Percentiles rank a stretch among this genome's conserved stretches.
Conservation (phyloP, 2,797 vertebrate species). For the Amniataba percoides region DNA sequence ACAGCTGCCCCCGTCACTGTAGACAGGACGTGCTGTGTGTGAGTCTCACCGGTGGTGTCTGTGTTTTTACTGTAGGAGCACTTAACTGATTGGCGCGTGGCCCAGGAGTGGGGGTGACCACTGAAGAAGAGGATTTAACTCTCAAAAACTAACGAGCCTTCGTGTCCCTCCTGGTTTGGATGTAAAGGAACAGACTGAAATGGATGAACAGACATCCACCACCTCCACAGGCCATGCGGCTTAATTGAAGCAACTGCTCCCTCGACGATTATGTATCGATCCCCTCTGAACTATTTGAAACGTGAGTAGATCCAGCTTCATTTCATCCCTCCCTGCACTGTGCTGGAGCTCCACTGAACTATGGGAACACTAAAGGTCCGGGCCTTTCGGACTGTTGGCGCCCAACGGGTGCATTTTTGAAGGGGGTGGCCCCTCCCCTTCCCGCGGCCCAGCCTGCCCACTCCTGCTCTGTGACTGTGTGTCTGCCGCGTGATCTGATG, state of each 20-base stretch:
- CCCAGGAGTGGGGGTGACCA: conserved; percentile 55
- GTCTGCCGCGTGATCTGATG: conserved; percentile 76
- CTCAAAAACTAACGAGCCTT: conserved; percentile 70
- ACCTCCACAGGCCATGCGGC: conserved; percentile 51
- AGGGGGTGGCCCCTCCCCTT: conserved; percentile 15
- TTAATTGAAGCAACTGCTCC: conserved; percentile 71
- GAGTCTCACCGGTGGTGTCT: conserved; percentile 54
- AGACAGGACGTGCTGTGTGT: background rate
- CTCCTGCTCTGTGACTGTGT: conserved; percentile 66
- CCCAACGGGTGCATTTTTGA: conserved; percentile 54
- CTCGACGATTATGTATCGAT: conserved; percentile 66
- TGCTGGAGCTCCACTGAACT: conserved; percentile 70
- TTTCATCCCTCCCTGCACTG: conserved; percentile 68
- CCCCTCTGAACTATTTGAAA: conserved; percentile 74
- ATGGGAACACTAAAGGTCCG: conserved; percentile 76
- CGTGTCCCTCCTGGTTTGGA: conserved; percentile 64
- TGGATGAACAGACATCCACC: conserved; percentile 56
- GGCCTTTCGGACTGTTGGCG: conserved; percentile 66
- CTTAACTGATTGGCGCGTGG: conserved; percentile 65
- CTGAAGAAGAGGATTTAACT: conserved; percentile 71
- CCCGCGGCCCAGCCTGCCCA: conserved; percentile 39
- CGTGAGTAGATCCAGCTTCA: conserved; percentile 67
- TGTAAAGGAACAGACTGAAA: conserved; percentile 64
- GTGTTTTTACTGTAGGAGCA: conserved; percentile 64
- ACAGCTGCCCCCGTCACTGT: conserved; percentile 10